Conservation (phyloP, 2,888 invertebrate species). For the Watsonalla binaria region DNA sequence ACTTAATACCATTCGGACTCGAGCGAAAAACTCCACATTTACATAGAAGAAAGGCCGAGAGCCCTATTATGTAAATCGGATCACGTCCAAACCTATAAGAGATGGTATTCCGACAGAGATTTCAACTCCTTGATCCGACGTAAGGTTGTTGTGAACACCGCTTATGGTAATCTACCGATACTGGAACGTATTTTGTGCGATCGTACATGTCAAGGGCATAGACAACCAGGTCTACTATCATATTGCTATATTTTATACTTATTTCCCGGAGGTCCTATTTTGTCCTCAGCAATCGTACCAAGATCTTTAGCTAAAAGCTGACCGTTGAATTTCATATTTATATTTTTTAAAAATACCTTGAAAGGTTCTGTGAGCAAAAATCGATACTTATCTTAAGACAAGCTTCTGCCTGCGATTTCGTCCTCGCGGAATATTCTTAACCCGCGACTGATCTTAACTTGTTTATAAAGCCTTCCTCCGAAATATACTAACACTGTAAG, state of each 20-base stretch:
- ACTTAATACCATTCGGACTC: constrained; percentile 43
- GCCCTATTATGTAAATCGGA: constrained; percentile 64
- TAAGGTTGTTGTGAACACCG: constrained; percentile 52
- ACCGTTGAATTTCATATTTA: neutral
- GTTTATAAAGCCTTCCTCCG: too few relatives aligned
- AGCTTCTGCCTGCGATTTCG: too few relatives aligned
- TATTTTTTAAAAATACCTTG: too few relatives aligned
- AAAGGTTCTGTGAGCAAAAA: too few relatives aligned
- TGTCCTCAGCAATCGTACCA: constrained; percentile 12
- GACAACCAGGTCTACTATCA: constrained; percentile 3
- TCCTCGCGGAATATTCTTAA: too few relatives aligned
- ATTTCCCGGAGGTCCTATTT: constrained; percentile 15
- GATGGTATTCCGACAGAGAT: constrained; percentile 57
- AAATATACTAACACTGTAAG: too few relatives aligned
- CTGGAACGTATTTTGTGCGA: constrained; percentile 29
- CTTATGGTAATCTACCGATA: constrained; percentile 48
- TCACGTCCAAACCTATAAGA: constrained; percentile 57
- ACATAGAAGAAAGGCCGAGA: constrained; percentile 42
- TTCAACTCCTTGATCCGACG: constrained; percentile 49
- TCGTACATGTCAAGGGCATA: constrained; percentile 36
- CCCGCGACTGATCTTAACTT: too few relatives aligned
- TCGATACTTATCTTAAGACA: too few relatives aligned
- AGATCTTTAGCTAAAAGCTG: constrained; percentile 11
- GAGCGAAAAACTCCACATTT: constrained; percentile 47
- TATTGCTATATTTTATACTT: constrained; percentile 22